Evolutionary conservation across 2,113 vertebrate species (phyloP).

Genomic region (Oxyruncus cristatus): DNA sequence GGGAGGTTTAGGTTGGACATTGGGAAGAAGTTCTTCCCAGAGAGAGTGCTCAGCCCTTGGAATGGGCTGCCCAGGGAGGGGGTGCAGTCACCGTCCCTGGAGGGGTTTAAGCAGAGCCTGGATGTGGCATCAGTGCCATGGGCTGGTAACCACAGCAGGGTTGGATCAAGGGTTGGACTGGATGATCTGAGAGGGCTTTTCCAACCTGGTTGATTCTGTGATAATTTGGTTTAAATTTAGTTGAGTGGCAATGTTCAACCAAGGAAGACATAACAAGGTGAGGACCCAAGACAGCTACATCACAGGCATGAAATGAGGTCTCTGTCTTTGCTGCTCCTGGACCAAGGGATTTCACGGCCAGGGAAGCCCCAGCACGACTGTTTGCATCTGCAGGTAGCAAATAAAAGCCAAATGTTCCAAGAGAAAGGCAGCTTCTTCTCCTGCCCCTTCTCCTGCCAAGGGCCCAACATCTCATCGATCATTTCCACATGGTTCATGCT

Average conservation of each 20-base stretch:
- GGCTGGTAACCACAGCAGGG: no score
- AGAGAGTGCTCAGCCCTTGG: no score
- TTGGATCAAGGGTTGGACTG: no score
- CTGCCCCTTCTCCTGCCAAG: neutral
- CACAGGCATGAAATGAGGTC: neutral
- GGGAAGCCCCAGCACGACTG: neutral
- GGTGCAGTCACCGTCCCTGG: no score
- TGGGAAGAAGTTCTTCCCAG: no score
- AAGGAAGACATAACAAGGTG: rapidly evolving
- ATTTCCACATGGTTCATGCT: neutral
- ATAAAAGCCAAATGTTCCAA: neutral
- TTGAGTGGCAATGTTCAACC: neutral
- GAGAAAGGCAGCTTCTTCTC: neutral
- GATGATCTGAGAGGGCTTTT: no score
- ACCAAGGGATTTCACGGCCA: neutral
- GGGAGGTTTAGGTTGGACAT: no score
- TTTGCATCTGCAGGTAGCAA: neutral
- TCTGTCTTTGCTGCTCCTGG: neutral
- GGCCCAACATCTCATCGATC: neutral
- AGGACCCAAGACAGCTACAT: neutral
- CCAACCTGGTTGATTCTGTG: no score
- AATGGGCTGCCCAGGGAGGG: no score
- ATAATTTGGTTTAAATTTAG: neutral
- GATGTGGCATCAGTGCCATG: no score
- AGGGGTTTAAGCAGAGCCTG: no score